Base-by-base conservation (phyloP, 2,888 invertebrate genomes). In the Ectemnius lituratus region DNA sequence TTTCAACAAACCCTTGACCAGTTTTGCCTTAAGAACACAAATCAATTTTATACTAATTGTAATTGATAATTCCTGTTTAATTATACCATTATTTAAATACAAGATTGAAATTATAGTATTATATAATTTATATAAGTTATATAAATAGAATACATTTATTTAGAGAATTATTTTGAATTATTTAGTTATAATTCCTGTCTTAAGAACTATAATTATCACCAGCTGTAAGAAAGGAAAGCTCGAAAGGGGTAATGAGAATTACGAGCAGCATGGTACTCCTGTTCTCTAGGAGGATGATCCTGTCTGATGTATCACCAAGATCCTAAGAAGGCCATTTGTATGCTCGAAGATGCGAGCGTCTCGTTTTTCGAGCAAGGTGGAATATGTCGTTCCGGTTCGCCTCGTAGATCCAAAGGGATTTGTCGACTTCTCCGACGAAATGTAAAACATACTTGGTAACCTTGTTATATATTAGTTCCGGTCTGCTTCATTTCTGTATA, bases 391-490 rank as follows among this genome's bases (percentile, higher is more conserved):
- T 77, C 72, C 67, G 47, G 67, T 78, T 77, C 8, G 47, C 62
- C 76, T 78, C 71, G 84, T 83, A 83, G 84, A 85, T 87, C 81
- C 75, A 74, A 81, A 80, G 37, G 82, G 86, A 86, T 88, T 88
- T 83, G 80, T 82, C 74, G 67, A 49, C 80, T 74, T 4, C 79
- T 76, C 79, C 85, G 80, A 79, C 83, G 82, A 83, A 82, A 84
- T 79, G 83, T 86, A 83, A 84, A 87, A 85, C 83, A 85, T 79
- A 82, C 84, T 79, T 76, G 65, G 73, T 23, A 67, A 78, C 72
- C 70, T 71, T 75, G 84, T 88, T 85, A 87, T 86, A 85, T 82
- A 87, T 87, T 70, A 84, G 86, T 86, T 88, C 86, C 87, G 86
- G 87, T 83, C 67, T 71, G 47, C 47, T 62, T 67, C 75, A 75